Percentiles rank a stretch among this genome's conserved stretches.
These are phyloP conservation scores for Dimorphilus gyrociliatus DNA, from an alignment of 2,888 invertebrate species.

Conservation along the genomic window DNA sequence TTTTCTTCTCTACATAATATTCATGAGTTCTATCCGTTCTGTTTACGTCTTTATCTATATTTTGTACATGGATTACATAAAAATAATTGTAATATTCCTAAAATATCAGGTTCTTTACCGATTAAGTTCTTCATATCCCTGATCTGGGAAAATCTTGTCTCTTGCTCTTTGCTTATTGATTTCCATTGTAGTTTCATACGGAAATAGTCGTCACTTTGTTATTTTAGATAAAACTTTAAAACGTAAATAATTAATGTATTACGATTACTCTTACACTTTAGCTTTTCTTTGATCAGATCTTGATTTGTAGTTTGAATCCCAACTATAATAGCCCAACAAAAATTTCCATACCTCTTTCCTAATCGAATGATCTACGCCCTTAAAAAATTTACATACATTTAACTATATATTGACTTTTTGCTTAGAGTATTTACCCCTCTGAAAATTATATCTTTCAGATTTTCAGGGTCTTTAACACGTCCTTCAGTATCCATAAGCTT, in stretches of 20 bases:
- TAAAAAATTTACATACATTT: conserved; percentile 11
- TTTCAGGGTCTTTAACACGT: conserved; percentile 56
- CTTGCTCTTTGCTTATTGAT: conserved; percentile 69
- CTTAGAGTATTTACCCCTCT: conserved; percentile 54
- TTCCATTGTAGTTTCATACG: conserved; percentile 94
- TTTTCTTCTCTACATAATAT: conserved; percentile 78
- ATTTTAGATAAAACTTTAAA: not conserved
- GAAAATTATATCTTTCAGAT: conserved; percentile 69
- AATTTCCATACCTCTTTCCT: conserved; percentile 75
- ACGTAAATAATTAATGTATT: not conserved
- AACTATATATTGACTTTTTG: not conserved
- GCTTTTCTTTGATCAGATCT: conserved; percentile 52
- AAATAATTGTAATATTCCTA: conserved; percentile 1
- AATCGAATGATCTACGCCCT: conserved; percentile 58
- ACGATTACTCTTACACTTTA: conserved; percentile 47
- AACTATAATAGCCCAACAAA: conserved; percentile 68
- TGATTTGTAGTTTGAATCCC: conserved; percentile 59
- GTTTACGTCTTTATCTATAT: conserved; percentile 80
- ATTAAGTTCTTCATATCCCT: conserved; percentile 79
- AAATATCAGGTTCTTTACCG: conserved; percentile 40
- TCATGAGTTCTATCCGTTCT: conserved; percentile 78
- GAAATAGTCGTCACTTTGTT: conserved; percentile 59
- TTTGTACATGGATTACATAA: not conserved
- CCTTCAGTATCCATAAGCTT: conserved; percentile 63
- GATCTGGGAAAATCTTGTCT: conserved; percentile 67